Percentiles rank a stretch among this genome's conserved stretches.
These are phyloP conservation scores for Pseudomyrmex dendroicus DNA, from an alignment of 1,140 invertebrate genomes.

Conservation along the genomic window DNA sequence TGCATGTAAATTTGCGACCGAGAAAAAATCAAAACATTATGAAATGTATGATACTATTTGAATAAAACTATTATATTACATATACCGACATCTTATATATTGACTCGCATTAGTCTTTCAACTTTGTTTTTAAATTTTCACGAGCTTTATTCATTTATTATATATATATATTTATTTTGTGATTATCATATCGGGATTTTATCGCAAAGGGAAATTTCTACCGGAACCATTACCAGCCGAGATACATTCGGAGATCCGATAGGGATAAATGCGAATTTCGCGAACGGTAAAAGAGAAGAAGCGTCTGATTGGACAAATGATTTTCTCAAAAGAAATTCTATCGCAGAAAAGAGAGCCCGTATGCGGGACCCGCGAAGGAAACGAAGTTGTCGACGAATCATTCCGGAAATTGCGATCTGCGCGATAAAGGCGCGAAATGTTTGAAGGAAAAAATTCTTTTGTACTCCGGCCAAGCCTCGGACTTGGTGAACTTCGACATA, in stretches of 20 bases:
- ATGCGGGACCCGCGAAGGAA: background rate
- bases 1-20: no score
- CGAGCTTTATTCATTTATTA: no score
- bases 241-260: constrained; percentile 10
- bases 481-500: background rate
- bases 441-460: background rate
- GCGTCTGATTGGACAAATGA: constrained; percentile 20
- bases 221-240: background rate
- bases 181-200: background rate
- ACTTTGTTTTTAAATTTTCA: no score
- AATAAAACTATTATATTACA: no score
- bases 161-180: no score
- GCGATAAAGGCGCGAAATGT: constrained; percentile 5
- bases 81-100: no score
- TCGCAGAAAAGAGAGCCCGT: background rate
- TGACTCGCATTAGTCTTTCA: no score
- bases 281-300: background rate
- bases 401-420: constrained; percentile 15
- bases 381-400: background rate
- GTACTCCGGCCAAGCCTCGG: background rate
- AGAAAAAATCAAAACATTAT: no score
- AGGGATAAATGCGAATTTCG: background rate
- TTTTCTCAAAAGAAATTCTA: constrained; percentile 35
- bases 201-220: background rate
- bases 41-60: no score